Evolutionary conservation across 2,888 invertebrate genomes (phyloP), one percentile per base, ranked within the genome.

Genomic region (Heliconius sara): DNA sequence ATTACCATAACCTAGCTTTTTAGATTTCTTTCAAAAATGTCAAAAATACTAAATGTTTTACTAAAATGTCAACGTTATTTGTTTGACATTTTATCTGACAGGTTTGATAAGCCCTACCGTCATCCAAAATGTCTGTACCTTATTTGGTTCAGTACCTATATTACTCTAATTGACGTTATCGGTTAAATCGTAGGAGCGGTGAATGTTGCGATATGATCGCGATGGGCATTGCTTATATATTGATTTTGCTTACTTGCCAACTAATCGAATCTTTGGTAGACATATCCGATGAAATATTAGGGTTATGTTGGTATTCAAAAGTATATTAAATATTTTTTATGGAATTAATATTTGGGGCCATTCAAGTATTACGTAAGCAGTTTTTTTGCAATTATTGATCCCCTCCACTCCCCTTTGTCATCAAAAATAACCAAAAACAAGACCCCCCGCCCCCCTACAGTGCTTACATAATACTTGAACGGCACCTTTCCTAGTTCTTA

Each of bases 141-240:
- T 74, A 72, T 75, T 77, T 72, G 76, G 60, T 72, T 78, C 67
- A 47, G 52, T 60, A 34, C 16, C 27, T 27, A 34, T 78, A 76
- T 66, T 76, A 25, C 34, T 67, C 75, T 74, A 39, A 68, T 72
- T 79, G 82, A 82, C 82, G 73, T 60, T 85, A 85, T 84, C 84
- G 74, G 78, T 22, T 27, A 47, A 72, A 76, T 81, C 81, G 72
- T 68, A 80, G 79, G 76, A 71, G 60, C 65, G 78, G 81, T 79
- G 79, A 82, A 82, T 79, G 80, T 81, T 43, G 71, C 70, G 83
- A 83, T 82, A 71, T 71, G 79, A 83, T 80, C 82, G 78, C 80
- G 78, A 79, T 79, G 74, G 77, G 52, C 78, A 80, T 34, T 63
- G 79, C 80, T 80, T 76, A 80, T 80, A 65, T 83, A 82, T 82